phyloP scores from a whole-genome alignment of 2,797 vertebrate genomes.

The Acropternis orthonyx region DNA sequence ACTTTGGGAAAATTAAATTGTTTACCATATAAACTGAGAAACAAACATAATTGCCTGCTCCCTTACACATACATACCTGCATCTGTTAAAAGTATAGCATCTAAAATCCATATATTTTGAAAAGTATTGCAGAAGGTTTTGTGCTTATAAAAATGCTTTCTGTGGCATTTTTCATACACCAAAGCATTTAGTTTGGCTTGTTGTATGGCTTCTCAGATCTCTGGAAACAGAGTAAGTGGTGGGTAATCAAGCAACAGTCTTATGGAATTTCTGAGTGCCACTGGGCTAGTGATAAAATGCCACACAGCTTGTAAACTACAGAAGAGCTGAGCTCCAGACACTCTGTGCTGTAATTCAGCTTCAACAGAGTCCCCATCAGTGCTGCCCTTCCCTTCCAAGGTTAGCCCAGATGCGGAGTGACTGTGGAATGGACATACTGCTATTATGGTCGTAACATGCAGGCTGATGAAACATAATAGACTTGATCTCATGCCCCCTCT shows the following conservation, averaged over 20 bases:
- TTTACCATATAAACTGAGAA: neutral
- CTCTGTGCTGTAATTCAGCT: neutral
- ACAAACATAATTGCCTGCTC: neutral
- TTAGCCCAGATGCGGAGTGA: neutral
- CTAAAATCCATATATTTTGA: neutral
- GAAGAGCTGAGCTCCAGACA: neutral
- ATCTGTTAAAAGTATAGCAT: neutral
- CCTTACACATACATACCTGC: neutral
- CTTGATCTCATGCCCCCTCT: neutral
- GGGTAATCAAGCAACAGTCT: neutral
- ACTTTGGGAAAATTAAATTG: neutral
- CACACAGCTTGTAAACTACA: neutral
- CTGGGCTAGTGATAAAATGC: neutral
- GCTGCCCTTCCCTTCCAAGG: neutral
- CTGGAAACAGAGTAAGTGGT: neutral
- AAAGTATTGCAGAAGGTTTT: neutral
- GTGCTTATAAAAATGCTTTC: neutral
- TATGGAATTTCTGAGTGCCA: neutral
- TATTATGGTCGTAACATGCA: neutral
- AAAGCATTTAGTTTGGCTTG: neutral
- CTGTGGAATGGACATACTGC: neutral
- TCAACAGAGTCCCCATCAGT: neutral
- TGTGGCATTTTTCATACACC: neutral
- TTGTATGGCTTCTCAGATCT: neutral
- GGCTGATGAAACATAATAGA: neutral